Base-by-base conservation (phyloP, 2,797 vertebrate genomes). In the Sitta carolinensis region DNA sequence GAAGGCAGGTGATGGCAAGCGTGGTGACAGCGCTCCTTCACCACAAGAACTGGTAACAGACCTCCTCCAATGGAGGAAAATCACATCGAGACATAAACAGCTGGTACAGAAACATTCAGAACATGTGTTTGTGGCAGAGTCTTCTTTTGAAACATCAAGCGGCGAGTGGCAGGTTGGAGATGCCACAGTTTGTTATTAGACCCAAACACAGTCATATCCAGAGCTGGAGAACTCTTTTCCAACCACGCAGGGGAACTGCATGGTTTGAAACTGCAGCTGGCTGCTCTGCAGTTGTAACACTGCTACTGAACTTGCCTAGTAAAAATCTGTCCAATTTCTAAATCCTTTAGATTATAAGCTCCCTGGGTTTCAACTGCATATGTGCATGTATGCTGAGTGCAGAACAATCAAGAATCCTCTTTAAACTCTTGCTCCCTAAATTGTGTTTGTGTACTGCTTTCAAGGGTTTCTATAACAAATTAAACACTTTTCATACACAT, bases 191-290 rank as follows among this genome's bases (percentile, higher is more conserved):
- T 72, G 27, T 51, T 55, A 64, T 64, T 57, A 30, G 16, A 77
- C 42, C 32, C 68, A 68, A 83, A 51, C 0, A 0, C 21, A 86
- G 42, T 16, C 38, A 42, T 27, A 19, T 4, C 50, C 0, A 1
- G 42, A 51, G 36, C 27, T 52, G 47, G 21, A 92, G 27, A 43
- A 47, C 58, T 59, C n/a, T 69, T 34, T 50, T 78, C 38, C 70
- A 87, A 32, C 19, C 58, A 32, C 0, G 1, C 47, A 21, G 16
- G 13, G 5, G 11, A 89, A 78, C 22, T n/a, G 59, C 36, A 32
- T 7, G 32, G 32, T 59, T 23, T 63, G 36, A 72, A 77, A 87
- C 23, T 45, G n/a, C 62, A 88, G 73, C 34, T 58, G 63, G 23
- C 16, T 84, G 62, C 48, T 55, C 51, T 81, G 69, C 36, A 68